Percentiles rank a stretch among this genome's conserved stretches.
These are phyloP conservation scores for Polyodon spathula DNA, from an alignment of 2,113 vertebrate genomes.

Conservation along the genomic window DNA sequence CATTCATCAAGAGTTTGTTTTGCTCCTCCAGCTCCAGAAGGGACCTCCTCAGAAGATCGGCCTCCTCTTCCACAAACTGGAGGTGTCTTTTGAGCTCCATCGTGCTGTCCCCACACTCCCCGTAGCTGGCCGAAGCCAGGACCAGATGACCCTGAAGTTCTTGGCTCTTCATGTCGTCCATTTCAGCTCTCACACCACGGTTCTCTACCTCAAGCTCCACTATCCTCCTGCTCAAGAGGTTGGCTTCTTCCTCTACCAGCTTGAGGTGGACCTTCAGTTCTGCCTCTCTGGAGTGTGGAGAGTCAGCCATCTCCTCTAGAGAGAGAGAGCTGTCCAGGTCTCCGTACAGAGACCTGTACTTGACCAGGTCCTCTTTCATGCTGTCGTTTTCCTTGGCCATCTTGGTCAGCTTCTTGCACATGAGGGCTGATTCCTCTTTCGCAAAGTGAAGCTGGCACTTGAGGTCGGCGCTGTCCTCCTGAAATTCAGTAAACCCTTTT, in stretches of 20 bases:
- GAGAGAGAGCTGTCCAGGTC: conserved; percentile 83
- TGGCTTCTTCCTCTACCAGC: conserved; percentile 96
- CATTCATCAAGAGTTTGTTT: conserved; percentile 89
- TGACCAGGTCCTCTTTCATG: conserved; percentile 90
- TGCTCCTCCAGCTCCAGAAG: conserved; percentile 93
- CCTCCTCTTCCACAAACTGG: conserved; percentile 97
- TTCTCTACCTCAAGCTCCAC: conserved; percentile 98
- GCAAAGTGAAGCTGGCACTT: conserved; percentile 97
- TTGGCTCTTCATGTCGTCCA: conserved; percentile 86
- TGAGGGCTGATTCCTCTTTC: conserved; percentile 91
- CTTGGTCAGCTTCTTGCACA: conserved; percentile 97
- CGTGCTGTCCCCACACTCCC: conserved; percentile 72
- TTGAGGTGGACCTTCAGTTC: conserved; percentile 89
- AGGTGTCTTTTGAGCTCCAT: conserved; percentile 85
- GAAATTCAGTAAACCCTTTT: conserved; percentile 11
- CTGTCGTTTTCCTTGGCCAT: conserved; percentile 88
- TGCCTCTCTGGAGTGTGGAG: conserved; percentile 83
- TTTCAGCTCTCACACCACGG: conserved; percentile 85
- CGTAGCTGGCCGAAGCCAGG: conserved; percentile 38
- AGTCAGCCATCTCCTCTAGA: conserved; percentile 80
- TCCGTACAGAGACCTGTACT: conserved; percentile 81
- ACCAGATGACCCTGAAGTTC: conserved; percentile 48
- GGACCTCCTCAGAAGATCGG: conserved; percentile 83
- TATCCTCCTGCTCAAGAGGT: conserved; percentile 86
- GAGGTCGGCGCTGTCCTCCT: conserved; percentile 92